Conservation (phyloP, 2,797 vertebrate species). For the Babyrousa celebensis region DNA sequence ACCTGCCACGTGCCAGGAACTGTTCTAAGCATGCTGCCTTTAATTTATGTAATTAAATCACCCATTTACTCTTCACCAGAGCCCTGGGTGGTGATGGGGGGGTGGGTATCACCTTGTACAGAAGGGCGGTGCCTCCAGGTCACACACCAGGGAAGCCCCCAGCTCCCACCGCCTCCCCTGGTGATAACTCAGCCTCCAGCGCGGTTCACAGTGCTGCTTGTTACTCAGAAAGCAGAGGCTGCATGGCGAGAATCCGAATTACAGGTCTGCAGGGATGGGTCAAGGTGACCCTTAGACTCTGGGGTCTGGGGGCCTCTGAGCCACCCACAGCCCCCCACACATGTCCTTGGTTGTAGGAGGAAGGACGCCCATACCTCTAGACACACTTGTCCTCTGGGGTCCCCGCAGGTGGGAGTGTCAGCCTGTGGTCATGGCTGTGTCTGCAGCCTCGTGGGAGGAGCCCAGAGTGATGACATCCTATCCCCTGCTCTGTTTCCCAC, state of each 20-base stretch:
- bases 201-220: not conserved
- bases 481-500: not conserved
- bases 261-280: not conserved
- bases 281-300: not conserved
- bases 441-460: not conserved
- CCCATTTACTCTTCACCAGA: not conserved
- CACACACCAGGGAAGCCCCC: not conserved
- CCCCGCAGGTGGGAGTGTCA: not conserved
- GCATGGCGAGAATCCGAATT: not conserved
- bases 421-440: not conserved
- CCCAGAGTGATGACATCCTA: not conserved
- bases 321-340: not conserved
- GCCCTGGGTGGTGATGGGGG: no score
- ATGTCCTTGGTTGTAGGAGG: not conserved
- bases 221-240: not conserved
- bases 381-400: not conserved
- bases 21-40: not conserved
- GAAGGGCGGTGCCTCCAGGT: not conserved
- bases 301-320: not conserved
- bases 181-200: not conserved
- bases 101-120: not conserved
- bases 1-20: not conserved
- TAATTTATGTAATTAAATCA: not conserved
- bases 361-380: not conserved
- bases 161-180: accelerated